Evolutionary conservation across 2,797 vertebrate species (phyloP).

Genomic region (Pelobates cultripes): DNA sequence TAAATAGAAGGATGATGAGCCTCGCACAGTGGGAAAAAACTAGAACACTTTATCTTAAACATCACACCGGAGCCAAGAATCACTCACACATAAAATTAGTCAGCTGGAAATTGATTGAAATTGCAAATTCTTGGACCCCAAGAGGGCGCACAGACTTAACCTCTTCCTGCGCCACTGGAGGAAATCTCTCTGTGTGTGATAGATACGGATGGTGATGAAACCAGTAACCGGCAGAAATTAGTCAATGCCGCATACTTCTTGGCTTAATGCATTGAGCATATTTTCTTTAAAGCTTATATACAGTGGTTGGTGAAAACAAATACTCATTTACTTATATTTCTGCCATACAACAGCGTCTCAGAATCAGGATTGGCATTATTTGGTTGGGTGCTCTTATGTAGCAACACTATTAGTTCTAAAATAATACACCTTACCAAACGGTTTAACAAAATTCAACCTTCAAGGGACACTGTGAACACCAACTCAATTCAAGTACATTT

Average conservation of each 20-base stretch:
- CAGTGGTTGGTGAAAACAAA: too few species aligned
- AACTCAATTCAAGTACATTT: too few species aligned
- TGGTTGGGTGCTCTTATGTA: too few species aligned
- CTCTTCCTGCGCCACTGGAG: neutral
- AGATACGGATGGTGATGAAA: neutral
- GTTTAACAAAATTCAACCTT: too few species aligned
- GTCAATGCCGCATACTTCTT: neutral
- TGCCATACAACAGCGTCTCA: too few species aligned
- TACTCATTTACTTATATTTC: too few species aligned
- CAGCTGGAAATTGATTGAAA: slow-evolving; percentile 56
- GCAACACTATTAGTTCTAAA: too few species aligned
- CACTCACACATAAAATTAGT: slow-evolving; percentile 41
- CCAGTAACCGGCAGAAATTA: neutral
- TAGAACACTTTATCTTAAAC: slow-evolving; percentile 42
- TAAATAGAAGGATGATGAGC: slow-evolving; percentile 45
- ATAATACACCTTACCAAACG: too few species aligned
- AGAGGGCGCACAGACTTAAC: slow-evolving; percentile 34
- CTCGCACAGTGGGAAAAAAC: slow-evolving; percentile 35
- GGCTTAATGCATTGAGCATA: too few species aligned
- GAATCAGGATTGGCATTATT: too few species aligned
- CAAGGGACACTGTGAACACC: too few species aligned
- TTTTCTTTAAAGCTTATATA: too few species aligned
- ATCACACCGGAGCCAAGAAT: slow-evolving; percentile 36
- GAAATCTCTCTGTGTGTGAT: neutral
- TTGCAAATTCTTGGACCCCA: slow-evolving; percentile 37